Percentiles rank a stretch among this genome's conserved stretches.
Evolutionary conservation across 2,113 vertebrate species (phyloP).

Genomic region (Lanius collurio): DNA sequence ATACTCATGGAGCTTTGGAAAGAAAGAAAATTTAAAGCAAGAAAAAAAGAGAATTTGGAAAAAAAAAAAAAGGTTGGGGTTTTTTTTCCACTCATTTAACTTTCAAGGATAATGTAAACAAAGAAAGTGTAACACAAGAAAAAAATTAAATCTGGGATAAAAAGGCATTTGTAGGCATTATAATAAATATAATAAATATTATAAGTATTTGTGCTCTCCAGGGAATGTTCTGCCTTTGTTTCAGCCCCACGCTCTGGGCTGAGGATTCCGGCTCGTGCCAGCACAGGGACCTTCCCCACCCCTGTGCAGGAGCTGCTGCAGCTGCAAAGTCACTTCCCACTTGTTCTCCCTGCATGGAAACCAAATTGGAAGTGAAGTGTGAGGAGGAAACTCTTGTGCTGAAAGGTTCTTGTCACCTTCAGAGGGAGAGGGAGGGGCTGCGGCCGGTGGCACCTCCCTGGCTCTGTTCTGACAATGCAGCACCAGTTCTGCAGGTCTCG

Average conservation of each 20-base stretch:
- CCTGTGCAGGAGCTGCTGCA: not conserved
- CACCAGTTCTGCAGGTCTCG: not conserved
- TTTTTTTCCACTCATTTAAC: not conserved
- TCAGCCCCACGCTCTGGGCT: not conserved
- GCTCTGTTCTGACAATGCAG: not conserved
- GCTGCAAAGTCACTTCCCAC: not conserved
- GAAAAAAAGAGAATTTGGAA: not conserved
- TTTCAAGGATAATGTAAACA: not conserved
- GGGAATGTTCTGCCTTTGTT: not conserved
- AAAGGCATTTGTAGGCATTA: not conserved
- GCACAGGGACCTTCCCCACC: not conserved
- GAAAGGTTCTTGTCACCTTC: not conserved
- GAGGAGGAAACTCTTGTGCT: not conserved
- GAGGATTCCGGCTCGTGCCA: not conserved
- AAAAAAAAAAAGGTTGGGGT: not conserved
- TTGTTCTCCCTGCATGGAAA: not conserved
- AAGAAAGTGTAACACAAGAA: not conserved
- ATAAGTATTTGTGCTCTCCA: not conserved
- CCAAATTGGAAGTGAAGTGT: not conserved
- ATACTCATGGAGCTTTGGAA: not conserved
- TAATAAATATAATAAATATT: not conserved
- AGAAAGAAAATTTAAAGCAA: accelerated
- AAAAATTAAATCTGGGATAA: not conserved
- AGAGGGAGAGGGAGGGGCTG: not conserved
- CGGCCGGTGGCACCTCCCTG: not conserved